Evolutionary conservation across 1,140 invertebrate species (phyloP), one percentile per base, ranked within the genome.

Genomic region (Amyelois transitella): DNA sequence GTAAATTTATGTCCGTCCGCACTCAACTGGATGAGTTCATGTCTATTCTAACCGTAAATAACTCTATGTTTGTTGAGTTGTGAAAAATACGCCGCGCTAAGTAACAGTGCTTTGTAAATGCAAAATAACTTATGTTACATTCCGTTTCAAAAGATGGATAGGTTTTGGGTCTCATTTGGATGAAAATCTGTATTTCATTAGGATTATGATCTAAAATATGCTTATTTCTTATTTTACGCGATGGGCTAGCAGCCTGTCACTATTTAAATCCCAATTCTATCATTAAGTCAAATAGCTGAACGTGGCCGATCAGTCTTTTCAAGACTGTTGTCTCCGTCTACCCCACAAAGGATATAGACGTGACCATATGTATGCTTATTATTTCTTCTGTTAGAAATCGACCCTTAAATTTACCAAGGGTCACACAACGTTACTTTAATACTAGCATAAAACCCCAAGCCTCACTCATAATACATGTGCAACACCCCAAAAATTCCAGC

Each of bases 401-500:
- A 14, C 17, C n/a, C 32, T 38, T 2, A 38, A 38, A 38, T 14
- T 4, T 38, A n/a, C n/a, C 12, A 38, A 38, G 32, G 32, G 32
- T 38, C 32, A 38, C 32, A 14, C 32, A 38, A 38, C 5, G 32
- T 14, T 38, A 14, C 17, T 38, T 38, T 38, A n/a, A 38, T 38
- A 38, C 17, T 14, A 14, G 12, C 32, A 38, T 38, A 14, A 38
- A 38, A 38, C n/a, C 4, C n/a, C 32, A 14, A 38, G 12, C 12
- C 12, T 32, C 25, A 2, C 32, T 8, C 12, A 14, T 38, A 1
- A 38, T 38, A 12, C n/a, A 14, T 38, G 32, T 38, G 32, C 32
- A 38, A 38, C 32, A 14, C 45, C 45, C 20, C 45, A 18, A 48
- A 48, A 48, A 48, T 48, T 48, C 45, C 45, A 18, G 18, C 19